Evolutionary conservation across 2,888 invertebrate species (phyloP).

Genomic region (Eueremaeus valkanovi): DNA sequence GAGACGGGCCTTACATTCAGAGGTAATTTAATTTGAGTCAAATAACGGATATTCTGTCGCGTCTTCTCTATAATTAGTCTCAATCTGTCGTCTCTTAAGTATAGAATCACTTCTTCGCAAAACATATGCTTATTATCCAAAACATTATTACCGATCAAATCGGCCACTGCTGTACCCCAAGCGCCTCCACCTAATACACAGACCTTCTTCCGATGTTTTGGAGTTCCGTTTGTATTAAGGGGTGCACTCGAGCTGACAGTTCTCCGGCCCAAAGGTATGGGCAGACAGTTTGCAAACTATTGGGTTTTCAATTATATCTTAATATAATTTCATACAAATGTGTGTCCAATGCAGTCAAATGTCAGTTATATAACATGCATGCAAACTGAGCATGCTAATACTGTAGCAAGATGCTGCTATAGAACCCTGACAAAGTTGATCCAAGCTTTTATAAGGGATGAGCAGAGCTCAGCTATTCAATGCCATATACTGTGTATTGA

Average conservation of each 20-base stretch:
- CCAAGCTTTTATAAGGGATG: too few species aligned
- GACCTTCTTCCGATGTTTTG: not conserved
- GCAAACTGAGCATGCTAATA: too few species aligned
- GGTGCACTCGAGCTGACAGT: not conserved
- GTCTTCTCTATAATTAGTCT: slow-evolving; percentile 57
- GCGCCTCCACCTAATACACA: slow-evolving; percentile 42
- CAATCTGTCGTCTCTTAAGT: slow-evolving; percentile 56
- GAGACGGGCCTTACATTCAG: slow-evolving; percentile 56
- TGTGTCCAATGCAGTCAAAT: too few species aligned
- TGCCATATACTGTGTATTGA: too few species aligned
- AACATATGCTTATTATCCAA: slow-evolving; percentile 50
- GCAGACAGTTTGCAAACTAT: not conserved
- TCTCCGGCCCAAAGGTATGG: too few species aligned
- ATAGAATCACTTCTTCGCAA: slow-evolving; percentile 53
- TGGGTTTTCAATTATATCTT: not conserved
- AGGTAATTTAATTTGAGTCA: slow-evolving; percentile 56
- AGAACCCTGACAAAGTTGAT: too few species aligned
- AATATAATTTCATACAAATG: too few species aligned
- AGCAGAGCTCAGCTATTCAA: too few species aligned
- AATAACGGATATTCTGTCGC: slow-evolving; percentile 58
- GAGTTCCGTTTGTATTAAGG: not conserved
- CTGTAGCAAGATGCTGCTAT: too few species aligned
- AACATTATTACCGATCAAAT: slow-evolving; percentile 56
- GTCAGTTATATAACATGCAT: too few species aligned
- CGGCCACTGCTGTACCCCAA: slow-evolving; percentile 58